Evolutionary conservation across 2,888 invertebrate genomes (phyloP), one percentile per base, ranked within the genome.

Genomic region (Stegana nigrithorax): DNA sequence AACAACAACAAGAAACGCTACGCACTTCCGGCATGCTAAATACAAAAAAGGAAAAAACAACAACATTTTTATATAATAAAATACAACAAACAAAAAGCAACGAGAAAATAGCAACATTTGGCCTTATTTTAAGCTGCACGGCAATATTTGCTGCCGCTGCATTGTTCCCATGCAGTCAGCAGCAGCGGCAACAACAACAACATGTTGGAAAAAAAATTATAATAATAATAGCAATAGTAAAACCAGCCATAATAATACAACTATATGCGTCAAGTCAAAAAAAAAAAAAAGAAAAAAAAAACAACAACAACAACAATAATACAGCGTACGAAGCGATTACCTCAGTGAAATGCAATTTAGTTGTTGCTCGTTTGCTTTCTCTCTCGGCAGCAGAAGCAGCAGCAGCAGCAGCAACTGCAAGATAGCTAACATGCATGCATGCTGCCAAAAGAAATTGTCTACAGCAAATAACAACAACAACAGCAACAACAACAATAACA

Each of bases 81-180:
- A 21, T 32, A n/a, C n/a, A n/a, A n/a, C n/a, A n/a, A n/a, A n/a
- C n/a, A n/a, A n/a, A n/a, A n/a, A n/a, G n/a, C n/a, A n/a, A n/a
- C n/a, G n/a, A n/a, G n/a, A n/a, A n/a, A n/a, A n/a, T n/a, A n/a
- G n/a, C n/a, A n/a, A n/a, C n/a, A 36, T 55, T 55, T 55, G 29
- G 53, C 36, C 53, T 55, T 36, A 55, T 55, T 55, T 32, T 14
- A 5, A n/a, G n/a, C n/a, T n/a, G n/a, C n/a, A n/a, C n/a, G n/a
- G n/a, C n/a, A n/a, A n/a, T n/a, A n/a, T n/a, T 51, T 51, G 27
- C 3, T 51, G 27, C 19, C 14, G 17, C 29, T 51, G 27, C 32
- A 55, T 55, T 55, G 36, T 55, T 55, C 53, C 53, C 53, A 55
- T 55, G 53, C 32, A 36, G 53, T 55, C 53, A 55, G 53, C 53